A percentile compares a stretch with the other conserved stretches of the same genome.
Conservation (phyloP, 2,888 invertebrate genomes). For the Melieria picta region DNA sequence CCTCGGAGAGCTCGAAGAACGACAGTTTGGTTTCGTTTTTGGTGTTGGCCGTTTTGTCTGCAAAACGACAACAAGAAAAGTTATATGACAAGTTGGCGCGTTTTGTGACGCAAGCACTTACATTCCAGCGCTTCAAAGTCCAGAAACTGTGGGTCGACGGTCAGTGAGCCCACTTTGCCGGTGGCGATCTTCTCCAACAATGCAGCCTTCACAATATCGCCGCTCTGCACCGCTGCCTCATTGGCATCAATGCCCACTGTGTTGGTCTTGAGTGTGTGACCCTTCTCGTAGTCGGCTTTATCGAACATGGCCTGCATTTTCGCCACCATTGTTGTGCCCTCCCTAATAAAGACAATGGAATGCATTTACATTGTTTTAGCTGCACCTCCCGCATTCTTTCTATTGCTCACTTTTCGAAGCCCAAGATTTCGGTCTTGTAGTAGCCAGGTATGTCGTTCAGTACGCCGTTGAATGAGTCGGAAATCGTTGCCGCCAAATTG, state of each 20-base stretch:
- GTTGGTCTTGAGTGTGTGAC: constrained; percentile 65
- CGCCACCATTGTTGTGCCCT: constrained; percentile 77
- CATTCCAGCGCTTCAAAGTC: constrained; percentile 77
- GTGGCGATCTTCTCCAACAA: constrained; percentile 76
- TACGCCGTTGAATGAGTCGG: constrained; percentile 73
- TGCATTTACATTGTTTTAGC: not conserved
- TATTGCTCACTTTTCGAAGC: constrained; percentile 75
- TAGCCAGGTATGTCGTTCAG: constrained; percentile 77
- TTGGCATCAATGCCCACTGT: constrained; percentile 41
- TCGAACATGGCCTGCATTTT: constrained; percentile 81
- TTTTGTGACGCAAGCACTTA: constrained; percentile 66
- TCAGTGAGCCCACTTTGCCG: constrained; percentile 81
- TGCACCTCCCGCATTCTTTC: not conserved
- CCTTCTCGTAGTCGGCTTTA: constrained; percentile 73
- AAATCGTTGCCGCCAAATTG: constrained; percentile 74
- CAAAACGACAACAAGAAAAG: constrained; percentile 13
- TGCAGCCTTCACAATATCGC: constrained; percentile 68
- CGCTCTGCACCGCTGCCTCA: constrained; percentile 51
- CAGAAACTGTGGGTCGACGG: constrained; percentile 83
- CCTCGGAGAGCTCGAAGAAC: constrained; percentile 76
- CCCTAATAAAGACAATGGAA: constrained; percentile 59
- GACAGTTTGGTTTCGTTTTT: constrained; percentile 65
- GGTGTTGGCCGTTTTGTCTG: constrained; percentile 54
- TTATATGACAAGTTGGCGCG: not conserved
- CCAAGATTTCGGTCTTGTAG: constrained; percentile 74